Evolutionary conservation across 2,888 invertebrate genomes (phyloP).

Genomic region (Chrysopilus asiliformis): DNA sequence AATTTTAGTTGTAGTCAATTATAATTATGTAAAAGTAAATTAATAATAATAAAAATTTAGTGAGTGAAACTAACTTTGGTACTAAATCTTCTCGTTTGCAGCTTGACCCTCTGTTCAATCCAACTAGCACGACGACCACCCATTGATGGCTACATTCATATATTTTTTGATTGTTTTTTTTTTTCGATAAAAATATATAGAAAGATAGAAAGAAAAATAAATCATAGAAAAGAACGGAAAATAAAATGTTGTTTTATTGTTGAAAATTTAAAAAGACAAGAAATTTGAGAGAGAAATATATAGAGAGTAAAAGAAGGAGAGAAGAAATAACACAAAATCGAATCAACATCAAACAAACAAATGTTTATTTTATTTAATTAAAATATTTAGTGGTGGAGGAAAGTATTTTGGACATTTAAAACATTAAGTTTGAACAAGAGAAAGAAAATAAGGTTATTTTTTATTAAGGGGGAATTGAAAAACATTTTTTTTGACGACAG

Average conservation of each 20-base stretch:
- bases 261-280: background rate
- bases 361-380: too few relatives aligned
- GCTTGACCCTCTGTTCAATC: constrained; percentile 39
- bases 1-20: too few relatives aligned
- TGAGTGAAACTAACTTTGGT: constrained; percentile 35
- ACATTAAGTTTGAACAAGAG: too few relatives aligned
- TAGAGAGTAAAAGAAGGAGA: background rate
- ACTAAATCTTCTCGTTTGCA: constrained; percentile 38
- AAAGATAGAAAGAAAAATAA: constrained; percentile 10
- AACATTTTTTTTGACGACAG: too few relatives aligned
- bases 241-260: constrained; percentile 8
- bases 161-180: constrained; percentile 19
- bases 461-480: too few relatives aligned
- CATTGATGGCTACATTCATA: constrained; percentile 31
- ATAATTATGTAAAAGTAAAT: too few relatives aligned
- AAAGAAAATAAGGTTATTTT: too few relatives aligned
- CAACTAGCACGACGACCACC: constrained; percentile 38
- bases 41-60: too few relatives aligned
- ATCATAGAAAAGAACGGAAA: constrained; percentile 2
- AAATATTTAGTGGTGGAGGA: too few relatives aligned
- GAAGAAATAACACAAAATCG: too few relatives aligned
- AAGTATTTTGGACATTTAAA: too few relatives aligned
- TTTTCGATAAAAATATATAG: constrained; percentile 8
- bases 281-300: background rate
- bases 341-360: too few relatives aligned